phyloP scores from a whole-genome alignment of 2,797 vertebrate species.

The Morus bassanus region DNA sequence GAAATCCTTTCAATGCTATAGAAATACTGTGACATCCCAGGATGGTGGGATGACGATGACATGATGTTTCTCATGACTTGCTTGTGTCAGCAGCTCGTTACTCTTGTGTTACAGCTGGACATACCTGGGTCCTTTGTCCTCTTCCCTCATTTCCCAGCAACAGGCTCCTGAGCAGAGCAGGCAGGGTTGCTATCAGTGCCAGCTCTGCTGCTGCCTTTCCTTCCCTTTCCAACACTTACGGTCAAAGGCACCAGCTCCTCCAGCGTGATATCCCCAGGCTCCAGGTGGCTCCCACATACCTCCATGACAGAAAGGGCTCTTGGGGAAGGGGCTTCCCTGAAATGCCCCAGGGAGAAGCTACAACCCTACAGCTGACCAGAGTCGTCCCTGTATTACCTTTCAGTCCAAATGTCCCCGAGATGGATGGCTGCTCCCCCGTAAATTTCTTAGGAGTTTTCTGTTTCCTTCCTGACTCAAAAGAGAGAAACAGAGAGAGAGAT shows the following conservation, averaged over 20 bases:
- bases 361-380: background rate
- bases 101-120: background rate
- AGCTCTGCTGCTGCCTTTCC: background rate
- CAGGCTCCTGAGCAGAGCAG: background rate
- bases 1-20: background rate
- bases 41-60: background rate
- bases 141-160: background rate
- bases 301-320: background rate
- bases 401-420: constrained; percentile 95
- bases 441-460: constrained; percentile 99
- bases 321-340: background rate
- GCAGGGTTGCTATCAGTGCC: background rate
- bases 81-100: background rate
- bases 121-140: background rate
- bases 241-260: background rate
- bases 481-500: constrained; percentile 74
- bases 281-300: fast-evolving
- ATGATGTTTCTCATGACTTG: background rate
- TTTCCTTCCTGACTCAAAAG: constrained; percentile 96
- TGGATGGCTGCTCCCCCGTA: constrained; percentile 96
- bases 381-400: constrained; percentile 81
- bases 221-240: background rate
- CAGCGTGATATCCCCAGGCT: background rate
- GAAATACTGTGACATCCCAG: background rate
- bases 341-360: background rate